These are phyloP conservation scores for Neosalanx taihuensis DNA, from an alignment of 2,797 vertebrate genomes.

Conservation along the genomic window DNA sequence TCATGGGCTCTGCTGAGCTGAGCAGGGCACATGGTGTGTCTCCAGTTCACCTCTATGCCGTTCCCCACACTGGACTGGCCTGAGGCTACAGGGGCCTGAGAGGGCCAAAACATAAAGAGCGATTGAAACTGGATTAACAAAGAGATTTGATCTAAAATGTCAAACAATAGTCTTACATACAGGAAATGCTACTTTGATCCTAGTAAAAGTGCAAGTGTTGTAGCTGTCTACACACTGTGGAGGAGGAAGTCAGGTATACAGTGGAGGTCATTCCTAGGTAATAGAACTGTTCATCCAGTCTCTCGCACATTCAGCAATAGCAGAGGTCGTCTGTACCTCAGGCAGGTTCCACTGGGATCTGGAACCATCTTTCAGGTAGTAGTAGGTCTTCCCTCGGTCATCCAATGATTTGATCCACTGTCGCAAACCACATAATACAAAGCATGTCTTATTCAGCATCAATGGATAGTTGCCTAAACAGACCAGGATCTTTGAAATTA, in stretches of 20 bases:
- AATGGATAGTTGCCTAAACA: neutral
- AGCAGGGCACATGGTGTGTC: constrained; percentile 63
- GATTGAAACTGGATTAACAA: neutral
- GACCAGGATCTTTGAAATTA: neutral
- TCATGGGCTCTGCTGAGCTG: constrained; percentile 57
- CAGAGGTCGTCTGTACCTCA: constrained; percentile 57
- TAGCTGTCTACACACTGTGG: neutral
- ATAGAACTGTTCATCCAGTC: neutral
- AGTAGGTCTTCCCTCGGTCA: constrained; percentile 78
- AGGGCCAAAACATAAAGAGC: neutral
- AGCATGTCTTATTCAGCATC: neutral
- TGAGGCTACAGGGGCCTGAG: constrained; percentile 50
- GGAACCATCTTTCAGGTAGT: constrained; percentile 77
- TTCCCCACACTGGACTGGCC: constrained; percentile 61
- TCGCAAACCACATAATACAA: constrained; percentile 33
- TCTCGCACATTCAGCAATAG: neutral
- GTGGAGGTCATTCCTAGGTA: no score
- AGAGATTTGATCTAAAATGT: neutral
- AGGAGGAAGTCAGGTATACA: no score
- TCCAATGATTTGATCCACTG: constrained; percentile 87
- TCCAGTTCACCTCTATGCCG: constrained; percentile 71
- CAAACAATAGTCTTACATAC: neutral
- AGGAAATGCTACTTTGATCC: neutral
- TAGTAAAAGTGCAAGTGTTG: neutral
- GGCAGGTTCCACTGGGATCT: constrained; percentile 80